Evolutionary conservation across 2,797 vertebrate genomes (phyloP).

Genomic region (Malurus splendens): DNA sequence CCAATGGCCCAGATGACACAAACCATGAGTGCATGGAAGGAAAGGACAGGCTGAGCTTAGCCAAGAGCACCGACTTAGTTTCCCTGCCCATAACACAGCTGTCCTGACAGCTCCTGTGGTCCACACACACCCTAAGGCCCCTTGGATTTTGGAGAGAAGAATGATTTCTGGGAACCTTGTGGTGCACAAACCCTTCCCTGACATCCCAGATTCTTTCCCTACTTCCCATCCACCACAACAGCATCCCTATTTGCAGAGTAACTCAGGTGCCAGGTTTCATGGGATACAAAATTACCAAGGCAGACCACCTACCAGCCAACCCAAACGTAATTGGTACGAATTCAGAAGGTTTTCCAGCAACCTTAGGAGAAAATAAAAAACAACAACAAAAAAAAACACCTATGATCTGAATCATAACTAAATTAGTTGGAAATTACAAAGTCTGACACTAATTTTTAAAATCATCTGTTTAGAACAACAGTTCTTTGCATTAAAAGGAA

Average conservation of each 20-base stretch:
- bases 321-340: background rate
- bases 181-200: background rate
- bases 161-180: rapidly evolving
- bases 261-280: background rate
- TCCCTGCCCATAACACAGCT: background rate
- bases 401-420: background rate
- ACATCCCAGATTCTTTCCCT: background rate
- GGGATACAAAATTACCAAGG: background rate
- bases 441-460: background rate
- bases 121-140: background rate
- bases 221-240: rapidly evolving
- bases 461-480: background rate
- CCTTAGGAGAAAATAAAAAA: background rate
- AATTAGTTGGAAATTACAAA: background rate
- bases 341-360: rapidly evolving
- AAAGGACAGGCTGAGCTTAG: background rate
- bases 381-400: background rate
- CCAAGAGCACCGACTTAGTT: rapidly evolving
- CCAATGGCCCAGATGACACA: rapidly evolving
- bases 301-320: background rate
- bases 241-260: background rate
- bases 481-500: background rate
- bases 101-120: background rate
- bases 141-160: background rate
- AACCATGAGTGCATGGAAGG: rapidly evolving